Evolutionary conservation across 2,888 invertebrate species (phyloP).

Genomic region (Loripinus fragilis): DNA sequence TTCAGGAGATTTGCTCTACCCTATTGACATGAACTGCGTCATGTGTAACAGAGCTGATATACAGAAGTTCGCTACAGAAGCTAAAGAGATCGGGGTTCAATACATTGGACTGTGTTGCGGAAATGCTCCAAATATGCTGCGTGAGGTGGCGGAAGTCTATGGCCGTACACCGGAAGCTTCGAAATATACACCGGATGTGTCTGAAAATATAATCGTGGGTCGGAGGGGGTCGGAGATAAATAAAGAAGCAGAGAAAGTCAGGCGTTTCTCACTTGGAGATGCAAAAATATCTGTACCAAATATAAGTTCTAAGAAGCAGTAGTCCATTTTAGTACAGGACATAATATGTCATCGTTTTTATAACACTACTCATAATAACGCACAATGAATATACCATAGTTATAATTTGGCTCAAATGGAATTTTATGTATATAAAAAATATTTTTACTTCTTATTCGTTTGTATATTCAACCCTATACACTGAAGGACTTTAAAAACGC

Average conservation of each 20-base stretch:
- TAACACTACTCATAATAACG: no score
- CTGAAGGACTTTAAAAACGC: no score
- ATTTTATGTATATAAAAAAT: no score
- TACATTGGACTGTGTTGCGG: constrained; percentile 81
- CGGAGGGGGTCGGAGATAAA: constrained; percentile 33
- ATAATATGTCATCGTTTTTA: no score
- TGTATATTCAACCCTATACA: no score
- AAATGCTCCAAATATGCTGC: constrained; percentile 67
- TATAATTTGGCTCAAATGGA: no score
- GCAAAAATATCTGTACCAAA: no score
- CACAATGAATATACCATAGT: no score
- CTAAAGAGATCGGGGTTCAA: constrained; percentile 71
- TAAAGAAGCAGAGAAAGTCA: constrained; percentile 41
- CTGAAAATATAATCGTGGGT: constrained; percentile 46
- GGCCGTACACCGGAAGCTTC: constrained; percentile 71
- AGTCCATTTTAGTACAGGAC: no score
- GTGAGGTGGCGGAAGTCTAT: constrained; percentile 73
- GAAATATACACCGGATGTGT: constrained; percentile 57
- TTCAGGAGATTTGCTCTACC: constrained; percentile 70
- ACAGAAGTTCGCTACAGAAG: constrained; percentile 68
- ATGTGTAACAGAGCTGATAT: constrained; percentile 68
- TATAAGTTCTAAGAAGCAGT: no score
- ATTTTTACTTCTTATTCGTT: no score
- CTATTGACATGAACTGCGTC: constrained; percentile 50
- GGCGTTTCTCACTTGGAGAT: no score